Base-by-base conservation (phyloP, 2,888 invertebrate genomes). In the Gryllus longicercus region DNA sequence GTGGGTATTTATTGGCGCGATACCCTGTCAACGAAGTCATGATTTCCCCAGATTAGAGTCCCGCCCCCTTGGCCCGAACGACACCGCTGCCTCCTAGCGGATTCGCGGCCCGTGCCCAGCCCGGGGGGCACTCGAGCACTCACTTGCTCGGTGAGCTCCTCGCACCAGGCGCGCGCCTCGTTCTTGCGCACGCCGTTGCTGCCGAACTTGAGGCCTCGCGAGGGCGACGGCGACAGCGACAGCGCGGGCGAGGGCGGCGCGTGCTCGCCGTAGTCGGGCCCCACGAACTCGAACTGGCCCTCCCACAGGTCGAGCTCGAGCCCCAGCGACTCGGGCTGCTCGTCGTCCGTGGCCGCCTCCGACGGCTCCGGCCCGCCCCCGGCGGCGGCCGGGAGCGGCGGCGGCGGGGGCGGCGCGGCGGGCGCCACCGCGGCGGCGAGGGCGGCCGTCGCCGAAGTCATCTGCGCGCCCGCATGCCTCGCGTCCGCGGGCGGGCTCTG, bases 221-320 rank as follows among this genome's bases (percentile, higher is more conserved):
- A 12, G 76, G 75, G 21, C n/a, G 50, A 25, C 38, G 79, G 51
- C 77, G 79, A 51, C 76, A 25, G 23, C 50, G 51, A 23, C 74
- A 18, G 50, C 63, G 12, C 21, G 12, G 63, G 21, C 12, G 21
- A 18, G 11, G 23, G 50, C 75, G 49, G 63, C 51, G 21, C 78
- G 50, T 80, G 49, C 51, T 74, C 79, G 50, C 75, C 80, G 79
- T 83, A 81, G 76, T 79, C 82, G 75, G 79, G 81, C 49, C 94
- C 94, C 84, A 94, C 91, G 87, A 95, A 94, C 88, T 95, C 94
- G 85, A 95, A 95, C 88, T 95, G 95, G 81, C 95, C 95, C 86
- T 95, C 94, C 95, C 95, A 95, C 92, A 95, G 92, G 86, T 95
- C 95, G 87, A 93, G 94, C 87, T 94, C 94, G 87, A 95, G 89